Evolutionary conservation across 2,797 vertebrate species (phyloP).

Genomic region (Coregonus suidteri): DNA sequence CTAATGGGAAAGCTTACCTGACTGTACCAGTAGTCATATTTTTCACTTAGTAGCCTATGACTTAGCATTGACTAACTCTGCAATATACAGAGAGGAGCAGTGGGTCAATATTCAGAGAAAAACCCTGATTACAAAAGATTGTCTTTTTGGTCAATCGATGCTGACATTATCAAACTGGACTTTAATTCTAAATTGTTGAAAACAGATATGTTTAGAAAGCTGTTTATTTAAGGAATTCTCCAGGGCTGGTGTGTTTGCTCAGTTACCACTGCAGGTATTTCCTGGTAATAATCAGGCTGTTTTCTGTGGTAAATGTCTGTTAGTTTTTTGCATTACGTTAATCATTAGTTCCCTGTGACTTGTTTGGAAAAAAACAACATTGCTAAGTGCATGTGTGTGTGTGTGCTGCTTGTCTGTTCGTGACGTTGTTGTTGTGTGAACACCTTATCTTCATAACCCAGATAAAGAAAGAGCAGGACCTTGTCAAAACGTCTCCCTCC

Average conservation of each 20-base stretch:
- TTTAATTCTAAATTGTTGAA: conserved; percentile 1
- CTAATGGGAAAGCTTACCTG: too few species aligned
- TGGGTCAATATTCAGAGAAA: not conserved
- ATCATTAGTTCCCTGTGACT: conserved; percentile 46
- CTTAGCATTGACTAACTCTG: not conserved
- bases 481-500: conserved; percentile 53
- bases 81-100: not conserved
- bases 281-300: conserved; percentile 8
- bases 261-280: conserved; percentile 50
- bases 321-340: conserved; percentile 52
- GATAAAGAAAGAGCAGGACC: too few species aligned
- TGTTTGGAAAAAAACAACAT: conserved; percentile 27
- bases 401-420: not conserved
- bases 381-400: not conserved
- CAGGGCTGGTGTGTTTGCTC: not conserved
- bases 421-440: conserved; percentile 46
- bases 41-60: too few species aligned
- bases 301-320: conserved; percentile 12
- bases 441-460: too few species aligned
- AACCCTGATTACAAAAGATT: not conserved
- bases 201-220: not conserved
- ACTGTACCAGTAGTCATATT: too few species aligned
- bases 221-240: not conserved
- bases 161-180: conserved; percentile 1
- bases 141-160: not conserved